These are phyloP conservation scores for Stichodactyla mertensii DNA, from an alignment of 64 coral and sea anemone species.

Conservation along the genomic window DNA sequence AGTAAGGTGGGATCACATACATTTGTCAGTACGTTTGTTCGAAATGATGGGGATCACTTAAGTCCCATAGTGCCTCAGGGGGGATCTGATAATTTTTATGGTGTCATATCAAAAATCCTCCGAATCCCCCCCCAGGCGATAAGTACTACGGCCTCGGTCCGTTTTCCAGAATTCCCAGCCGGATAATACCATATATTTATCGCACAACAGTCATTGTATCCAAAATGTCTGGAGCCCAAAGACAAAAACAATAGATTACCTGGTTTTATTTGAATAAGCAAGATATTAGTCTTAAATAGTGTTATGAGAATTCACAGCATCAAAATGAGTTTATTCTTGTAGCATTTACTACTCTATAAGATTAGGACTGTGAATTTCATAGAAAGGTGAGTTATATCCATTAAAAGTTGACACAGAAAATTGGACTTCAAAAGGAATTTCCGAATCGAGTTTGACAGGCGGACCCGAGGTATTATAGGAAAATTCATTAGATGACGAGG, in stretches of 20 bases:
- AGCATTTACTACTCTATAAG: neutral
- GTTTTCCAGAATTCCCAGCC: too few species aligned
- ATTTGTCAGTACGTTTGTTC: too few species aligned
- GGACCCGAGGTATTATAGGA: too few species aligned
- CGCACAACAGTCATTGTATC: neutral
- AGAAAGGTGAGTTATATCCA: neutral
- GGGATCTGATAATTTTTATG: too few species aligned
- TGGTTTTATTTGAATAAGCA: constrained; percentile 30
- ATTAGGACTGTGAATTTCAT: constrained; percentile 3
- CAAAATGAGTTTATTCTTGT: constrained; percentile 3
- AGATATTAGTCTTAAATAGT: constrained; percentile 18
- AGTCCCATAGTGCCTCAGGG: too few species aligned
- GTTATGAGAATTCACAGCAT: constrained; percentile 2
- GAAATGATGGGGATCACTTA: too few species aligned
- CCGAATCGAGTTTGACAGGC: neutral
- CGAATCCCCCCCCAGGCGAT: too few species aligned
- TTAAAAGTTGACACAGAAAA: neutral
- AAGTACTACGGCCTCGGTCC: too few species aligned
- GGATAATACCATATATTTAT: too few species aligned
- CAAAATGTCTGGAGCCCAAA: neutral
- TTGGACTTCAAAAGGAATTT: neutral
- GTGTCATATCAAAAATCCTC: too few species aligned
- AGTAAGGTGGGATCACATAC: too few species aligned
- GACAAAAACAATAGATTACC: neutral
- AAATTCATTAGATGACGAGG: too few species aligned